Conservation (phyloP, 2,797 vertebrate genomes). For the Smutsia gigantea region DNA sequence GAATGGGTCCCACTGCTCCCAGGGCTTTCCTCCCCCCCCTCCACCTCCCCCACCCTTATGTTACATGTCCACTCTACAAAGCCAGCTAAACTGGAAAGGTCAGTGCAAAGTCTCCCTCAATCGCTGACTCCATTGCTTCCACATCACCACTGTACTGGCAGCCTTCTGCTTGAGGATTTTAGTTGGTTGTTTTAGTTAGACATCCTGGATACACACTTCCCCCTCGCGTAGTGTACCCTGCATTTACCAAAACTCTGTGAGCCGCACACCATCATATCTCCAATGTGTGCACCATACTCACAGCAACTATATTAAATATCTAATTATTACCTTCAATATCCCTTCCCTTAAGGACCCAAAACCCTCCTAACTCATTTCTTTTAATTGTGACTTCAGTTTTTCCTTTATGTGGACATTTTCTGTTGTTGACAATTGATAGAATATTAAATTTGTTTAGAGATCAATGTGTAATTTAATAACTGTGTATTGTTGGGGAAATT, state of each 20-base stretch:
- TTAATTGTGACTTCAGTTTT: neutral
- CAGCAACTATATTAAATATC: neutral
- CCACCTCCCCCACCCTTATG: no score
- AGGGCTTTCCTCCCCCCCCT: fast-evolving
- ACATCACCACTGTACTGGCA: neutral
- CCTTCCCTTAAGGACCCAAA: neutral
- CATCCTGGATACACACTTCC: neutral
- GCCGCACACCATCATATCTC: neutral
- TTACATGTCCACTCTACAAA: neutral
- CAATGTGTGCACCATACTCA: fast-evolving
- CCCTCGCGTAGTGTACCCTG: neutral
- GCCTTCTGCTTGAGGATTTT: neutral
- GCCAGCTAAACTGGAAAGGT: fast-evolving
- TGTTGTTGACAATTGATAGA: neutral
- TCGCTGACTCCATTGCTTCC: neutral
- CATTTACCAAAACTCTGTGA: neutral
- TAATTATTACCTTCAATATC: neutral
- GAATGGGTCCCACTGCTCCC: neutral
- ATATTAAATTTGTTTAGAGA: neutral
- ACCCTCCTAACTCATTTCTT: neutral
- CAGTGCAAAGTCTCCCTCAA: neutral
- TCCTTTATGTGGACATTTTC: neutral
- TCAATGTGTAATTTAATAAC: neutral
- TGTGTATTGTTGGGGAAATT: fast-evolving
- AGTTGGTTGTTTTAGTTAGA: neutral